Evolutionary conservation across 2,797 vertebrate species (phyloP).

Genomic region (Pseudochromis fuscus): DNA sequence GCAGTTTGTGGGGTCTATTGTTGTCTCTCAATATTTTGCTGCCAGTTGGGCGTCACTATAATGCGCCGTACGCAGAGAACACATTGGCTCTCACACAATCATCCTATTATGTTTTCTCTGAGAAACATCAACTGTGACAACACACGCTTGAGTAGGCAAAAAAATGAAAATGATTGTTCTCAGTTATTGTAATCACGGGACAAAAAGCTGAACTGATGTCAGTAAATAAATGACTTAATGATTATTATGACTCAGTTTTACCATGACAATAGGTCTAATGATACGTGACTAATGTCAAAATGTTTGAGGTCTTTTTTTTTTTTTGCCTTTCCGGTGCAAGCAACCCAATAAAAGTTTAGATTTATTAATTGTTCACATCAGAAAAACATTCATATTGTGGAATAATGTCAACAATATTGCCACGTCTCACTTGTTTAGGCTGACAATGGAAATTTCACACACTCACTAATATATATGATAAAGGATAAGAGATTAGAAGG

Average conservation of each 20-base stretch:
- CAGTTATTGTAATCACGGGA: constrained; percentile 17
- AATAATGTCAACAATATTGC: neutral
- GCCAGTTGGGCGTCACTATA: constrained; percentile 58
- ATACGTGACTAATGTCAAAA: neutral
- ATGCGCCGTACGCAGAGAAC: constrained; percentile 58
- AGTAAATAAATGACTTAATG: constrained; percentile 14
- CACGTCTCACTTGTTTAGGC: neutral
- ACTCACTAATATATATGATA: neutral
- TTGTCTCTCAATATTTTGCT: constrained; percentile 74
- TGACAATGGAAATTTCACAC: neutral
- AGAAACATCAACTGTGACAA: constrained; percentile 46
- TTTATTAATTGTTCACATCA: no score
- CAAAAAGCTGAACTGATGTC: constrained; percentile 23
- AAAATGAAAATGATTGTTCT: constrained; percentile 37
- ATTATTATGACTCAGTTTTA: constrained; percentile 32
- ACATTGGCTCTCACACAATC: constrained; percentile 59
- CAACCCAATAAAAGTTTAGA: no score
- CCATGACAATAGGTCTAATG: constrained; percentile 10
- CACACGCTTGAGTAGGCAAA: constrained; percentile 42
- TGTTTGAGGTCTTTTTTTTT: neutral
- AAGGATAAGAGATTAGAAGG: no score
- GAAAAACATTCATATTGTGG: neutral
- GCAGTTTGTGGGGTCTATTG: constrained; percentile 78
- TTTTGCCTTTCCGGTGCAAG: neutral
- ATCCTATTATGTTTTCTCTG: constrained; percentile 52